These are phyloP conservation scores for Serranus cabrilla DNA, from an alignment of 2,797 vertebrate genomes.

Conservation along the genomic window DNA sequence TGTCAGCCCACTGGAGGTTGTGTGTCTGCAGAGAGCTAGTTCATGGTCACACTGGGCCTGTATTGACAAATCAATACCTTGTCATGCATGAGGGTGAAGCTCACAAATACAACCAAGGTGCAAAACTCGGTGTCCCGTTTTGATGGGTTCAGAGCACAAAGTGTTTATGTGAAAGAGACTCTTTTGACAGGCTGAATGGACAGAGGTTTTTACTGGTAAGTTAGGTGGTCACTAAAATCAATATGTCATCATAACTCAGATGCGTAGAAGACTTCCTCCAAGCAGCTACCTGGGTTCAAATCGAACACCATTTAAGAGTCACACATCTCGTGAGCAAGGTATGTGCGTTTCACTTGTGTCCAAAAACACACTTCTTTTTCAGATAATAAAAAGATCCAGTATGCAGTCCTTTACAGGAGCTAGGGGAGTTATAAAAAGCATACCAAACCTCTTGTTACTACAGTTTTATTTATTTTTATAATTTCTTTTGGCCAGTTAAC, in stretches of 20 bases:
- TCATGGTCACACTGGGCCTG: slow-evolving; percentile 35
- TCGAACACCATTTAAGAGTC: slow-evolving; percentile 43
- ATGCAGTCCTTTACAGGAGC: slow-evolving; percentile 1
- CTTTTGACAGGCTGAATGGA: slow-evolving; percentile 36
- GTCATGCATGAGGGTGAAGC: slow-evolving; percentile 26
- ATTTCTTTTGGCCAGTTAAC: no score
- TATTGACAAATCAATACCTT: slow-evolving; percentile 38
- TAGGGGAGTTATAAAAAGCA: neutral
- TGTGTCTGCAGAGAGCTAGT: slow-evolving; percentile 27
- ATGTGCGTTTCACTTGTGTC: slow-evolving; percentile 2
- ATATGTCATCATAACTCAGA: slow-evolving; percentile 42
- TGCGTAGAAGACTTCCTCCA: slow-evolving; percentile 39
- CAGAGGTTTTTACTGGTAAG: slow-evolving; percentile 15
- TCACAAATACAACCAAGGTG: slow-evolving; percentile 5
- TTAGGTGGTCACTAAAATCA: slow-evolving; percentile 46
- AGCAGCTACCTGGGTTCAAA: neutral
- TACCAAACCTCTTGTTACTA: neutral
- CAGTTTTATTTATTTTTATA: neutral
- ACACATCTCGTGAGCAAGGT: neutral
- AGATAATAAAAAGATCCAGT: slow-evolving; percentile 9
- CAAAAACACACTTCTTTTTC: neutral
- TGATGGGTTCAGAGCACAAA: slow-evolving; percentile 24
- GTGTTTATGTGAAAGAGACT: slow-evolving; percentile 31
- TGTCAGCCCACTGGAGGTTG: slow-evolving; percentile 26
- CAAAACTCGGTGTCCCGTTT: slow-evolving; percentile 7